Evolutionary conservation across 2,888 invertebrate genomes (phyloP).

Genomic region (Herminia tarsipennalis): DNA sequence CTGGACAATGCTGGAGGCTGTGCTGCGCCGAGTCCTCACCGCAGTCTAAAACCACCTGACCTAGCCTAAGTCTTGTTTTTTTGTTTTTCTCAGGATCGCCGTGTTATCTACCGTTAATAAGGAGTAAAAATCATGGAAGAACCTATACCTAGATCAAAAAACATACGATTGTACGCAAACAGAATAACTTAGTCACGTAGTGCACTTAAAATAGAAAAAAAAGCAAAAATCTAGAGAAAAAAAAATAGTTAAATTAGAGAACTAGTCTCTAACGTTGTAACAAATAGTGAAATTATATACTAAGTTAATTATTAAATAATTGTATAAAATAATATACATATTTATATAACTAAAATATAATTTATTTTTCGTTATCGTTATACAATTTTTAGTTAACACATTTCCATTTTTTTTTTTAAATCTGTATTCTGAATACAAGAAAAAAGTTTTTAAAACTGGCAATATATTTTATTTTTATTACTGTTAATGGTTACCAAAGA

Average conservation of each 20-base stretch:
- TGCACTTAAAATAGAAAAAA: slow-evolving; percentile 8
- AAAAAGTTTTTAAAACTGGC: slow-evolving; percentile 14
- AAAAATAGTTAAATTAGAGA: slow-evolving; percentile 41
- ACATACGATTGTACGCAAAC: slow-evolving; percentile 48
- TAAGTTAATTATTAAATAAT: slow-evolving; percentile 20
- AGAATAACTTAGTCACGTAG: slow-evolving; percentile 52
- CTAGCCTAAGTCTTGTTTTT: no score
- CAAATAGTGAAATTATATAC: slow-evolving; percentile 33
- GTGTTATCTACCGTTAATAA: slow-evolving; percentile 23
- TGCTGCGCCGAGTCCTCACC: no score
- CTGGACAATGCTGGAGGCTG: no score
- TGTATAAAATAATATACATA: slow-evolving; percentile 47
- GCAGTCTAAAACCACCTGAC: no score
- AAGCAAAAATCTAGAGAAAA: slow-evolving; percentile 26
- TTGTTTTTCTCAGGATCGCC: slow-evolving; percentile 51
- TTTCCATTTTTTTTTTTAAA: slow-evolving; percentile 40
- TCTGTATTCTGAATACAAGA: slow-evolving; percentile 38
- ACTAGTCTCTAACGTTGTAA: slow-evolving; percentile 48
- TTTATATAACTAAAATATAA: slow-evolving; percentile 31
- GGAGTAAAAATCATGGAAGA: slow-evolving; percentile 66
- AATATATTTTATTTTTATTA: slow-evolving; percentile 36
- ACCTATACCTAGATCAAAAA: slow-evolving; percentile 48
- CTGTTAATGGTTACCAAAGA: slow-evolving; percentile 61
- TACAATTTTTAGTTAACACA: slow-evolving; percentile 26
- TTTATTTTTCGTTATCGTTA: slow-evolving; percentile 23